Evolutionary conservation across 2,113 vertebrate species (phyloP).

Genomic region (Ptyas mucosa): DNA sequence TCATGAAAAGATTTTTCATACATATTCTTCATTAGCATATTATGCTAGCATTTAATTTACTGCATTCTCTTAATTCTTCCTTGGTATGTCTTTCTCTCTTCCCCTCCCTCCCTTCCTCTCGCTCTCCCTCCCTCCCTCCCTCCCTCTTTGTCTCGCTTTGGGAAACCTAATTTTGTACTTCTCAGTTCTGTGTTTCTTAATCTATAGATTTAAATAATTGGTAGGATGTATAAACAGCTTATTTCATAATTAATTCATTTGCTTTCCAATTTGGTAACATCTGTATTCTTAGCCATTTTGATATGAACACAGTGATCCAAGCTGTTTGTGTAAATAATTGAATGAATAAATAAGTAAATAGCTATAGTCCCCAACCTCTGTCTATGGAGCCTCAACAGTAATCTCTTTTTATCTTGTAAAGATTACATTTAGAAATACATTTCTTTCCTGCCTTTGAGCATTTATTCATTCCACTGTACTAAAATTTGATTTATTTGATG

Average conservation of each 20-base stretch:
- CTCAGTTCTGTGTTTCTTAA: conserved; percentile 28
- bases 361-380: neutral
- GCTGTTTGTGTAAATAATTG: conserved; percentile 45
- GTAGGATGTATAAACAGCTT: conserved; percentile 21
- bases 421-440: conserved; percentile 49
- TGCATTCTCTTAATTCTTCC: neutral
- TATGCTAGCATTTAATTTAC: neutral
- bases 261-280: conserved; percentile 31
- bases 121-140: neutral
- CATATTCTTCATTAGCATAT: conserved; percentile 24
- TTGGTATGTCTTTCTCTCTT: neutral
- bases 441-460: conserved; percentile 39
- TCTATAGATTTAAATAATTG: conserved; percentile 34
- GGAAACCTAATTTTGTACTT: neutral
- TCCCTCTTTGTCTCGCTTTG: conserved; percentile 8
- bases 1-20: conserved; percentile 31
- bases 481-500: conserved; percentile 32
- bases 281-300: conserved; percentile 23
- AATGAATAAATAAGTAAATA: conserved; percentile 45
- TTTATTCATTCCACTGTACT: conserved; percentile 40
- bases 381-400: conserved; percentile 20
- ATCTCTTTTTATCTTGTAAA: conserved; percentile 45
- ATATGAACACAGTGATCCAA: conserved; percentile 33
- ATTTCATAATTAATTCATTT: conserved; percentile 43
- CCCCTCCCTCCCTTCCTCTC: neutral